A percentile compares a stretch with the other conserved stretches of the same genome.
Conservation (phyloP, 2,113 vertebrate genomes). For the Grallaria varia region DNA sequence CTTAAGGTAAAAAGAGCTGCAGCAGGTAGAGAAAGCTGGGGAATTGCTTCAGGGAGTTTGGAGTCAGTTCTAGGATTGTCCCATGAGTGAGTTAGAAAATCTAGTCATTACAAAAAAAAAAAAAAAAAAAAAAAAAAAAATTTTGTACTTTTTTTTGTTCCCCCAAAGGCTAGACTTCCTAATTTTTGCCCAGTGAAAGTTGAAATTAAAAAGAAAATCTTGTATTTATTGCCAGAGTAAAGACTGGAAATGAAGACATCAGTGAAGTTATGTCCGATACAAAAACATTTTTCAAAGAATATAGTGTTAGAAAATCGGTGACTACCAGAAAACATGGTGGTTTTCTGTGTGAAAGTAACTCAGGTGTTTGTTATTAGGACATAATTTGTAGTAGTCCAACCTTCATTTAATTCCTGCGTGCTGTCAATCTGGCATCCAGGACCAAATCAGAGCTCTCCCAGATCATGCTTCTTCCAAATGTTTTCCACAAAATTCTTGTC, state of each 20-base stretch:
- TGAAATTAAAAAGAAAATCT: background rate
- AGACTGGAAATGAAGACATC: background rate
- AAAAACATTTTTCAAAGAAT: background rate
- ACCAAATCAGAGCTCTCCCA: background rate
- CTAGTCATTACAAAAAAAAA: background rate
- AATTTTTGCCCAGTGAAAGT: background rate
- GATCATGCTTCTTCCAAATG: background rate
- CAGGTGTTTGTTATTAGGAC: background rate
- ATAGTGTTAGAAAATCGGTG: background rate
- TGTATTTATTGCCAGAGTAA: background rate
- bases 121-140: background rate
- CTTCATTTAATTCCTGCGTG: background rate
- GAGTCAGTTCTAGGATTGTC: background rate
- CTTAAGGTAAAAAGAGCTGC: background rate
- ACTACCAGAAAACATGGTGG: background rate
- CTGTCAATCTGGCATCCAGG: background rate
- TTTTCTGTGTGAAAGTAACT: background rate
- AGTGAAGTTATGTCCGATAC: background rate
- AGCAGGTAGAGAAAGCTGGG: background rate
- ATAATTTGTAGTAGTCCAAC: background rate
- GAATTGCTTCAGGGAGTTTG: background rate
- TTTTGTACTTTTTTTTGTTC: background rate
- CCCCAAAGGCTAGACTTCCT: background rate
- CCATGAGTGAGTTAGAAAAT: background rate
- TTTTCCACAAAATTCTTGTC: background rate